Base-by-base conservation (phyloP, 2,888 invertebrate genomes). In the Caenorhabditis parvicauda region DNA sequence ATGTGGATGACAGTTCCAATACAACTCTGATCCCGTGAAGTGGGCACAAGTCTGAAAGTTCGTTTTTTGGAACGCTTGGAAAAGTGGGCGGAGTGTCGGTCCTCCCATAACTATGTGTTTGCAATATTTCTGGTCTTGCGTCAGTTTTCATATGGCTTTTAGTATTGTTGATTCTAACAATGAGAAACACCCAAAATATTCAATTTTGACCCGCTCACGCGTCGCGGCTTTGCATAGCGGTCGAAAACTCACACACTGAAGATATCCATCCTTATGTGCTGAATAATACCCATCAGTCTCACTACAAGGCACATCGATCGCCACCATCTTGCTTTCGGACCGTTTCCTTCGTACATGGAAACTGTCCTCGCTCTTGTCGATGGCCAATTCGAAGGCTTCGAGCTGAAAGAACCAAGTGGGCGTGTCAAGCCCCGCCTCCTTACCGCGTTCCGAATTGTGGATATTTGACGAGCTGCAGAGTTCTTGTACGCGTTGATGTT, bases 401-500 rank as follows among this genome's bases (percentile, higher is more conserved):
- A 79, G 48, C 77, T 77, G 44, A 22, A 72, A 64, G 41, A 45
- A 22, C 21, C 19, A 43, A 43, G 22, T 38, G 3, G 12, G 19
- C n/a, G 9, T 38, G n/a, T 38, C 19, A 19, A 38, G 19, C 9
- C 14, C 9, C 9, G 9, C 14, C 17, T 32, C 35, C 59, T 44
- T 45, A 79, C 79, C 49, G 76, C 80, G 44, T 68, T 71, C 46
- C 66, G 47, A 19, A 79, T 70, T 4, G 73, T 59, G 19, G 63
- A 67, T 21, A 75, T 54, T 44, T 67, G 56, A 7, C 76, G 46
- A 5, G 79, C 78, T 24, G 76, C 59, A 17, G 75, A 75, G 48
- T 76, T 76, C 54, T 79, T 79, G 60, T 79, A 79, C 5, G 79
- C 78, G 35, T 79, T 79, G 53, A 76, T 66, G 53, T 79, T 79